Base-by-base conservation (phyloP, 2,113 vertebrate genomes). In the Lagopus muta region DNA sequence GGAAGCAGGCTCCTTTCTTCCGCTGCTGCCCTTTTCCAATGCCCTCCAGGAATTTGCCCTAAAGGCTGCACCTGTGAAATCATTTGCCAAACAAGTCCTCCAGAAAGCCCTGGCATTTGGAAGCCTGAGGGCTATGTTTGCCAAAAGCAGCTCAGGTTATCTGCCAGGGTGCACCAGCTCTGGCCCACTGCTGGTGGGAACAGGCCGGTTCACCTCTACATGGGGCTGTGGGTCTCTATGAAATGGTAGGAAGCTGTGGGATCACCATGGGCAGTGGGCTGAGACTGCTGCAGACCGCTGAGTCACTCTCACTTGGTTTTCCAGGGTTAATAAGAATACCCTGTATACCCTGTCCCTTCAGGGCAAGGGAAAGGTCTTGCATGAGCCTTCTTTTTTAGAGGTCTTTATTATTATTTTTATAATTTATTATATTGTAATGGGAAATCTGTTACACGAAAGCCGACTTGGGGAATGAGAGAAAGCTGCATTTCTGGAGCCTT, bases 221-320 rank as follows among this genome's bases (percentile, higher is more conserved):
- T 52, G 34, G 19, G 12, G 13, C 47, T 77, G n/a, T 0, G 0
- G 13, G 24, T 43, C n/a, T 76, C 13, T 45, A 0, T 2, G 9
- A 43, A 34, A 20, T 25, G 18, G 0, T 5, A n/a, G 25, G 32
- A 32, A 79, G 15, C 48, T 42, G 0, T 6, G 28, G 67, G 42
- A 47, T 28, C 61, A 24, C 1, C 1, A 0, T 24, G 60, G 40
- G 32, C 32, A 45, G 34, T 5, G 30, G 60, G 27, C 24, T 69
- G 58, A 66, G 54, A 32, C 50, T 81, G 70, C 66, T 52, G 43
- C 30, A 50, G 84, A 7, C 22, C 55, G 32, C 36, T 15, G 25
- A 12, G 25, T 64, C 16, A 3, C 34, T 18, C 7, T 27, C 17
- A 25, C 20, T 62, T 28, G 38, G 48, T 19, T 86, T 90, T 74